phyloP scores from a whole-genome alignment of 2,888 invertebrate genomes.

The Drosophila maculinotata region DNA sequence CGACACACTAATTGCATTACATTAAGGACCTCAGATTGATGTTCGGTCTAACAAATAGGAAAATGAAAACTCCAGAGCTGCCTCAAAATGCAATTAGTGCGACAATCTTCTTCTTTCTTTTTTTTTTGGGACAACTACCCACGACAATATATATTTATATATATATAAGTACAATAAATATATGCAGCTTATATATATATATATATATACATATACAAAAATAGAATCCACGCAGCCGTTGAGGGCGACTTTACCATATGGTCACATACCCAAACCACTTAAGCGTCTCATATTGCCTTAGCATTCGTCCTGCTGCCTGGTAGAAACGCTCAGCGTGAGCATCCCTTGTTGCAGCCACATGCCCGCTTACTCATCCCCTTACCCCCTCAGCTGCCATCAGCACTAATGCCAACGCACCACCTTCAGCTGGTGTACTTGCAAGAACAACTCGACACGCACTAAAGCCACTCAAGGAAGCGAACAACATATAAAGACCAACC shows the following conservation, averaged over 20 bases:
- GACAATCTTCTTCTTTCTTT: constrained; percentile 24
- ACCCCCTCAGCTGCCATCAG: constrained; percentile 5
- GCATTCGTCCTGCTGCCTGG: constrained; percentile 41
- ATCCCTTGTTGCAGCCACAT: constrained; percentile 63
- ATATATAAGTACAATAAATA: constrained; percentile 3
- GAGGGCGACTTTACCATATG: constrained; percentile 68
- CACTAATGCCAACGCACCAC: constrained; percentile 38
- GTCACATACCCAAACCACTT: constrained; percentile 66
- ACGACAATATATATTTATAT: constrained; percentile 16
- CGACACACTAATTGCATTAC: constrained; percentile 66
- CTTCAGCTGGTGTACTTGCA: constrained; percentile 31
- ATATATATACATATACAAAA: constrained; percentile 21
- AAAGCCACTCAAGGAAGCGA: constrained; percentile 12
- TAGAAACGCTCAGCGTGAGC: constrained; percentile 49
- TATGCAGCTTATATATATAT: constrained; percentile 1
- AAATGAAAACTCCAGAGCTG: constrained; percentile 18
- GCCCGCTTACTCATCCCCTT: constrained; percentile 1
- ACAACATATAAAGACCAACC: constrained; percentile 26
- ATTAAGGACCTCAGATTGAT: constrained; percentile 61
- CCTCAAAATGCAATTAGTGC: constrained; percentile 61
- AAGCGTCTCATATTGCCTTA: constrained; percentile 61
- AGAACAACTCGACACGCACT: constrained; percentile 27
- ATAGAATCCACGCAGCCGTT: constrained; percentile 37
- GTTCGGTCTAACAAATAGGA: constrained; percentile 10
- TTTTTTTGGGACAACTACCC: constrained; percentile 42